phyloP scores from a whole-genome alignment of 1,140 invertebrate species.

The Platyscapa corneri region DNA sequence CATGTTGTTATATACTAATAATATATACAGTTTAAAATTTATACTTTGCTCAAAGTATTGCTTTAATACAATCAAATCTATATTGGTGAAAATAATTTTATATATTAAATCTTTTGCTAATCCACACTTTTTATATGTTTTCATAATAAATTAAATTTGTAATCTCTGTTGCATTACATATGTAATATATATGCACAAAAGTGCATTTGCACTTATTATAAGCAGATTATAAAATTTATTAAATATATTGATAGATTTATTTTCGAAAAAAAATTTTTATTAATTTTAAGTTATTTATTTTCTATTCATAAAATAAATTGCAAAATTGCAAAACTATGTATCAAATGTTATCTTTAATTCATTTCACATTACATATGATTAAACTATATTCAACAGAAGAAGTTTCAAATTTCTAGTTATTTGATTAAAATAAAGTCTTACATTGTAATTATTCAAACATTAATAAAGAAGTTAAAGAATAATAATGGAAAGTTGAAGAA shows the following conservation, averaged over 20 bases:
- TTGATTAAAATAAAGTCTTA: too few species aligned
- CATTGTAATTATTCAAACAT: too few species aligned
- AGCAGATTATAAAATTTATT: conserved; percentile 22
- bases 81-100: conserved; percentile 4
- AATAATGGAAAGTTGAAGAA: too few species aligned
- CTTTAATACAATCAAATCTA: conserved; percentile 9
- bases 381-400: not conserved
- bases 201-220: conserved; percentile 5
- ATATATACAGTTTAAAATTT: conserved; percentile 14
- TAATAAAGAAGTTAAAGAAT: too few species aligned
- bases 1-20: not conserved
- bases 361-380: not conserved
- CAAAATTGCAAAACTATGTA: conserved; percentile 4
- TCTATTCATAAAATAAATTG: conserved; percentile 35
- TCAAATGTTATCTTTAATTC: not conserved
- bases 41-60: conserved; percentile 30
- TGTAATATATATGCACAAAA: conserved; percentile 38
- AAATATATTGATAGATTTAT: conserved; percentile 17
- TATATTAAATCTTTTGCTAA: conserved; percentile 9
- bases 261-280: conserved; percentile 41
- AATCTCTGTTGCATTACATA: conserved; percentile 32
- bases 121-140: conserved; percentile 27
- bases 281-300: conserved; percentile 48
- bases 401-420: too few species aligned
- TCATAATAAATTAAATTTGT: conserved; percentile 31